A percentile compares a stretch with the other conserved stretches of the same genome.
Evolutionary conservation across 2,888 invertebrate genomes (phyloP).

Genomic region (Camponotus fellah): DNA sequence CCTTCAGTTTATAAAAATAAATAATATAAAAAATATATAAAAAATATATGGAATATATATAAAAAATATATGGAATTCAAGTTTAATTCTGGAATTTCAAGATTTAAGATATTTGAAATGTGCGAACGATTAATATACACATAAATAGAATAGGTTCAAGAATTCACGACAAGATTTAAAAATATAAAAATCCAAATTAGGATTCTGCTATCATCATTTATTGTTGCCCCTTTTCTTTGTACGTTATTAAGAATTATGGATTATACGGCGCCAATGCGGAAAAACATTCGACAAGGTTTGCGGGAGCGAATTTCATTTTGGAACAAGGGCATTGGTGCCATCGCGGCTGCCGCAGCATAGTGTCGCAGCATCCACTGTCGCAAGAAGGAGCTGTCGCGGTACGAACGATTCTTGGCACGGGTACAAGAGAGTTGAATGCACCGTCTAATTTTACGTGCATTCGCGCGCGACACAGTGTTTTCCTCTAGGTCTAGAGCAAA

Average conservation of each 20-base stretch:
- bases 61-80: background rate
- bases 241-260: conserved; percentile 15
- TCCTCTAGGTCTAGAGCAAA: conserved; percentile 78
- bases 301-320: conserved; percentile 59
- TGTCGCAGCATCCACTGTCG: conserved; percentile 58
- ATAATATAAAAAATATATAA: no score
- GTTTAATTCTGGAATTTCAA: background rate
- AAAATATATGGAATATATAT: no score
- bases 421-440: conserved; percentile 80
- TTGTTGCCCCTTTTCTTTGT: background rate
- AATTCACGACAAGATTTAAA: background rate
- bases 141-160: background rate
- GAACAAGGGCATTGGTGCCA: conserved; percentile 77
- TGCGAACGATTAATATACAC: background rate
- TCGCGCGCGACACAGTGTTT: conserved; percentile 64
- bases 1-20: background rate
- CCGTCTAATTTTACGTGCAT: conserved; percentile 79
- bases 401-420: conserved; percentile 74
- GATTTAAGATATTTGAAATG: background rate
- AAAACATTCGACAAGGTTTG: conserved; percentile 46
- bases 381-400: conserved; percentile 51
- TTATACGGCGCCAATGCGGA: conserved; percentile 48
- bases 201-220: background rate
- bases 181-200: background rate
- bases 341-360: conserved; percentile 70